Conservation (phyloP, 2,888 invertebrate species). For the Willowsia nigromaculata region DNA sequence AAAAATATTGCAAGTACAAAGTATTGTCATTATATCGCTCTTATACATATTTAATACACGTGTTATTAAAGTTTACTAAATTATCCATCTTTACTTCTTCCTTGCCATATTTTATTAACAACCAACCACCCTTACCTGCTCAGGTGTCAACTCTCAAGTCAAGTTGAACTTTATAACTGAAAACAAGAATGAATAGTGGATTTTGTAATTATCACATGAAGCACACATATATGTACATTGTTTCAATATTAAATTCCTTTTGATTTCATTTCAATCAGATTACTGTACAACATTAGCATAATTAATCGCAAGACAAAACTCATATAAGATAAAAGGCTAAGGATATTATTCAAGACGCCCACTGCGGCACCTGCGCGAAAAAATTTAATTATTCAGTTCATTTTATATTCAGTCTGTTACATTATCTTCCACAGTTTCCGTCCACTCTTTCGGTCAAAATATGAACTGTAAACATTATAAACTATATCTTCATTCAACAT, state of each 20-base stretch:
- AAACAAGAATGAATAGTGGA: background rate
- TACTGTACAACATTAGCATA: slow-evolving; percentile 26
- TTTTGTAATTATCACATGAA: slow-evolving; percentile 12
- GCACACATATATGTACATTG: background rate
- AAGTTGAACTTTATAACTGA: background rate
- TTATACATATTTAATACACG: background rate
- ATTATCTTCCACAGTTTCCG: background rate
- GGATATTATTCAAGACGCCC: slow-evolving; percentile 47
- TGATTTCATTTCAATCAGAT: slow-evolving; percentile 33
- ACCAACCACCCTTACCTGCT: background rate
- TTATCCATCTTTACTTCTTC: slow-evolving; percentile 7
- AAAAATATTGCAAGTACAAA: no score
- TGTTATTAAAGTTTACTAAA: background rate
- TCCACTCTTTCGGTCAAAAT: background rate
- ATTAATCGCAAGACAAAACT: background rate
- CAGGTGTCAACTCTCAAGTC: background rate
- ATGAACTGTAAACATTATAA: background rate
- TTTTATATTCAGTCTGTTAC: background rate
- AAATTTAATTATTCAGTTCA: slow-evolving; percentile 2
- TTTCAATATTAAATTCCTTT: background rate
- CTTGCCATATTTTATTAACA: slow-evolving; percentile 12
- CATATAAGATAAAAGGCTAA: background rate
- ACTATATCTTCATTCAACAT: background rate
- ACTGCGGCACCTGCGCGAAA: slow-evolving; percentile 3
- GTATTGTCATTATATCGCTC: background rate